Evolutionary conservation across 2,113 vertebrate genomes (phyloP).

Genomic region (Phocoena phocoena): DNA sequence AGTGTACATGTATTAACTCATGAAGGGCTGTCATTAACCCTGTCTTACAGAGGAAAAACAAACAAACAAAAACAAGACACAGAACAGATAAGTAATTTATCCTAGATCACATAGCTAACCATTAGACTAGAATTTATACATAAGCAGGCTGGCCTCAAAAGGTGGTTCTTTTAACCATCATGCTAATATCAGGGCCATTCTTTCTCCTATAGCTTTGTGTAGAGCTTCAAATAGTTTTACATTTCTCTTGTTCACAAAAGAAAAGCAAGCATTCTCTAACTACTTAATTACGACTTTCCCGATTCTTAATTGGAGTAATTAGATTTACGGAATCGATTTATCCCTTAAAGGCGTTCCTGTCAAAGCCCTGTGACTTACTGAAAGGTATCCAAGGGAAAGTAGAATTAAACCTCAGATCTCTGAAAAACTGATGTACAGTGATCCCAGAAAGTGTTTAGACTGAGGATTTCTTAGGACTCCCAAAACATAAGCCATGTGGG

Average conservation of each 20-base stretch:
- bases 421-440: no score
- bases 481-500: neutral
- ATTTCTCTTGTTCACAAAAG: neutral
- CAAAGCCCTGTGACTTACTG: neutral
- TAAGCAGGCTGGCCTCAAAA: neutral
- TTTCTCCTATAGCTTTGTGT: neutral
- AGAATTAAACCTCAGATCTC: neutral
- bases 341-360: neutral
- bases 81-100: neutral
- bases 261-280: neutral
- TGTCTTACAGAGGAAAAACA: neutral
- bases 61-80: neutral
- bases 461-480: neutral
- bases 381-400: neutral
- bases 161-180: neutral
- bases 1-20: neutral
- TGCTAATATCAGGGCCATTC: neutral
- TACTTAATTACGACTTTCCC: neutral
- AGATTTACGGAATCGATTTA: neutral
- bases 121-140: fast-evolving
- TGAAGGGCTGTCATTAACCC: neutral
- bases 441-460: neutral
- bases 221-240: neutral
- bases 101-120: neutral
- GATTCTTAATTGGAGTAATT: neutral